phyloP scores from a whole-genome alignment of 2,888 invertebrate genomes.

The Chrysodeixis includens region DNA sequence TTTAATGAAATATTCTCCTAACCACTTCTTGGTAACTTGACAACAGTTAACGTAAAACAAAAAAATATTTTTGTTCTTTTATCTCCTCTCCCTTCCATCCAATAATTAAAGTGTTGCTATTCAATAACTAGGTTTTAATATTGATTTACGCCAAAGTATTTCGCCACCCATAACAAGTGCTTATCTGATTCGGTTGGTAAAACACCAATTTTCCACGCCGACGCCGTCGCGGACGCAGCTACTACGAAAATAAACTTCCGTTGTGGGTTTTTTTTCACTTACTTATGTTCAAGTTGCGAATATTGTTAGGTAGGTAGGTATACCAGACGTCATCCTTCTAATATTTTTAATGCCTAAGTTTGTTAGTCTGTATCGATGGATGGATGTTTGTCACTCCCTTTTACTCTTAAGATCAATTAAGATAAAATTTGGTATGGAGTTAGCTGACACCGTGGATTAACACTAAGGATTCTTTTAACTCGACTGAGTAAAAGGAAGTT shows the following conservation, averaged over 20 bases:
- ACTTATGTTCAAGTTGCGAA: conserved; percentile 10
- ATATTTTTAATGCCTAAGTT: too few relatives aligned
- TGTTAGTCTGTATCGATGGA: too few relatives aligned
- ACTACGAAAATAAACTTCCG: conserved; percentile 36
- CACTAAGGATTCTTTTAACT: too few relatives aligned
- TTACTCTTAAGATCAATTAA: too few relatives aligned
- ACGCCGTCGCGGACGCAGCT: conserved; percentile 18
- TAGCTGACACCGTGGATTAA: too few relatives aligned
- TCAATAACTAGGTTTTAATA: background rate
- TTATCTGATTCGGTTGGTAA: conserved; percentile 25
- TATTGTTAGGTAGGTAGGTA: conserved; percentile 5
- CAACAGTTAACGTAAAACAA: too few relatives aligned
- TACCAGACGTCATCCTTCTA: background rate
- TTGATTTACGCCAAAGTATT: background rate
- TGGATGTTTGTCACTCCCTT: too few relatives aligned
- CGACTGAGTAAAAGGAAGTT: too few relatives aligned
- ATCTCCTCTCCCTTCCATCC: background rate
- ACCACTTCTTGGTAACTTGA: too few relatives aligned
- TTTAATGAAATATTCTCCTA: too few relatives aligned
- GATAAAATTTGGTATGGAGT: too few relatives aligned
- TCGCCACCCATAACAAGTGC: conserved; percentile 14
- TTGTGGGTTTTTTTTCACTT: conserved; percentile 12
- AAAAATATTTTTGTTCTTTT: too few relatives aligned
- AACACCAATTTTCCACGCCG: conserved; percentile 35
- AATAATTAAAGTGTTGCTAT: background rate